A percentile compares a stretch with the other conserved stretches of the same genome.
Evolutionary conservation across 2,888 invertebrate genomes (phyloP).

Genomic region (Gandaritis pyraliata): DNA sequence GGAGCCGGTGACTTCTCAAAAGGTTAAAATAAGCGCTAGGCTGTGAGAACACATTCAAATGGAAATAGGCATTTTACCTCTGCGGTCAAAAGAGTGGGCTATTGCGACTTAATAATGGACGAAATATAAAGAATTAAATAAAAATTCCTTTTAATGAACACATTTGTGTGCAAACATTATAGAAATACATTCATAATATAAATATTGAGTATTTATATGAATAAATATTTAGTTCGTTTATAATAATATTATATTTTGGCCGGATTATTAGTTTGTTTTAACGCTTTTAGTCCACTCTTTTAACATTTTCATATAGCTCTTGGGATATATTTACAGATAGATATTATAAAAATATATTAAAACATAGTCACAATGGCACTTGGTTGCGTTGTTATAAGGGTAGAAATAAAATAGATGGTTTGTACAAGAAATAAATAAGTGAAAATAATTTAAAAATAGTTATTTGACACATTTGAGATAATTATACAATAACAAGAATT

Average conservation of each 20-base stretch:
- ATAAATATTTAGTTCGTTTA: slow-evolving; percentile 51
- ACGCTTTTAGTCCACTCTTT: slow-evolving; percentile 67
- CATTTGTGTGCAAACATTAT: slow-evolving; percentile 37
- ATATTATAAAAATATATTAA: slow-evolving; percentile 76
- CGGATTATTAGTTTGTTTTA: slow-evolving; percentile 64
- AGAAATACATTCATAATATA: slow-evolving; percentile 52
- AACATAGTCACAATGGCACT: slow-evolving; percentile 81
- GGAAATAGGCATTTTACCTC: slow-evolving; percentile 47
- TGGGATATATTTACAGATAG: slow-evolving; percentile 73
- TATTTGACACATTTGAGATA: slow-evolving; percentile 61
- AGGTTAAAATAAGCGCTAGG: slow-evolving; percentile 54
- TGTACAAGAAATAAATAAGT: slow-evolving; percentile 50
- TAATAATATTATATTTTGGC: slow-evolving; percentile 56
- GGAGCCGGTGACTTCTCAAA: too few relatives aligned
- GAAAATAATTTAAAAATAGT: slow-evolving; percentile 48
- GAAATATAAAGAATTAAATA: slow-evolving; percentile 58
- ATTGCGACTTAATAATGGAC: slow-evolving; percentile 56
- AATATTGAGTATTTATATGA: slow-evolving; percentile 44
- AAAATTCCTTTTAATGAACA: slow-evolving; percentile 48
- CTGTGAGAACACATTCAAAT: slow-evolving; percentile 58
- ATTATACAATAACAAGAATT: slow-evolving; percentile 40
- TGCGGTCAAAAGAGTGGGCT: slow-evolving; percentile 66
- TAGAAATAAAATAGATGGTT: slow-evolving; percentile 50
- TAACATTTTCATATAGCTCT: slow-evolving; percentile 59
- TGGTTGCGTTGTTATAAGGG: slow-evolving; percentile 75